These are phyloP conservation scores for Sylvietta virens DNA, from an alignment of 2,113 vertebrate species.

Conservation along the genomic window DNA sequence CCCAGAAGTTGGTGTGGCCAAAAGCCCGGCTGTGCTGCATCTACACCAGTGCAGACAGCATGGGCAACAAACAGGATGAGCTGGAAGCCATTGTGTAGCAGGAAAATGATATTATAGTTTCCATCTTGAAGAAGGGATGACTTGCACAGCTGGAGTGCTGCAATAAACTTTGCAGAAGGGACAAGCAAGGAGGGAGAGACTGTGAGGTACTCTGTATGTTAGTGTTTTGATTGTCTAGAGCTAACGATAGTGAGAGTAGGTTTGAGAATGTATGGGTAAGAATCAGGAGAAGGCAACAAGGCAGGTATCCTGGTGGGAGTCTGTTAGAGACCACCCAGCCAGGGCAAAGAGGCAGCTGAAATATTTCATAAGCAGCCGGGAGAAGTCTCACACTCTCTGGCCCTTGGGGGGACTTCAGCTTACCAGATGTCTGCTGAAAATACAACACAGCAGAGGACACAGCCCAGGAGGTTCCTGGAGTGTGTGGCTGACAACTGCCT, in stretches of 20 bases:
- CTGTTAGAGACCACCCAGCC: neutral
- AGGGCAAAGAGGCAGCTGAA: neutral
- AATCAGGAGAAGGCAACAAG: neutral
- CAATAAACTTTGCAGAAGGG: neutral
- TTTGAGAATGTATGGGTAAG: neutral
- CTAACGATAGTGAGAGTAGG: neutral
- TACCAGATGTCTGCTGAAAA: neutral
- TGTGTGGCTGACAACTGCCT: neutral
- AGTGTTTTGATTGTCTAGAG: neutral
- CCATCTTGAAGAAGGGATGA: neutral
- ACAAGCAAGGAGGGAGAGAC: neutral
- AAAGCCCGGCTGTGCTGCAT: neutral
- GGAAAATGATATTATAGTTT: neutral
- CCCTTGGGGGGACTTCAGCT: neutral
- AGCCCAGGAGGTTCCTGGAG: neutral
- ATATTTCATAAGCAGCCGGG: neutral
- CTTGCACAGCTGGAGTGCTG: neutral
- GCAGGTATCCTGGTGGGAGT: neutral
- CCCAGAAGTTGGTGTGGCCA: neutral
- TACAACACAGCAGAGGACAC: neutral
- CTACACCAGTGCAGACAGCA: neutral
- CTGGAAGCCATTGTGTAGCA: neutral
- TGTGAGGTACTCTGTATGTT: neutral
- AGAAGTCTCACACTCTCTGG: neutral
- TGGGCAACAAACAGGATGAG: neutral